phyloP scores from a whole-genome alignment of 2,888 invertebrate genomes.

The Athetis lepigone region DNA sequence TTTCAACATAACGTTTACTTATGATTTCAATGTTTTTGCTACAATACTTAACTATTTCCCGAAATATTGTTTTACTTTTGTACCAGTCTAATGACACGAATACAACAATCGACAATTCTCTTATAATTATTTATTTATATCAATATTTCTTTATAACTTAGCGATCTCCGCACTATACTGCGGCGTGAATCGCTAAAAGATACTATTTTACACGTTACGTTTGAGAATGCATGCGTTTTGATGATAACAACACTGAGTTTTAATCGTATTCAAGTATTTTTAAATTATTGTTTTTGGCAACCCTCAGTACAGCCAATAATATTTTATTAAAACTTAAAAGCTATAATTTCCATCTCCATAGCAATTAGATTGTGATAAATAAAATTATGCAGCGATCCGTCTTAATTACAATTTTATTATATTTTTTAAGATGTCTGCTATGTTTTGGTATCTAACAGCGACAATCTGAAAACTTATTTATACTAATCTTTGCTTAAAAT shows the following conservation, averaged over 20 bases:
- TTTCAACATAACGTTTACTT: slow-evolving; percentile 74
- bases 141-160: slow-evolving; percentile 66
- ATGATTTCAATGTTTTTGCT: slow-evolving; percentile 59
- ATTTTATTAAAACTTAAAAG: slow-evolving; percentile 40
- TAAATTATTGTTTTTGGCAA: slow-evolving; percentile 18
- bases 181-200: slow-evolving; percentile 58
- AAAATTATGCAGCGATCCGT: slow-evolving; percentile 38
- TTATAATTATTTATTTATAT: slow-evolving; percentile 67
- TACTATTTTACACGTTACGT: slow-evolving; percentile 62
- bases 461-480: slow-evolving; percentile 5
- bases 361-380: slow-evolving; percentile 52
- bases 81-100: slow-evolving; percentile 71
- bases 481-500: slow-evolving; percentile 31
- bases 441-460: slow-evolving; percentile 31
- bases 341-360: slow-evolving; percentile 36
- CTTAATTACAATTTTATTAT: slow-evolving; percentile 13
- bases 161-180: slow-evolving; percentile 64
- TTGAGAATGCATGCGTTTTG: slow-evolving; percentile 45
- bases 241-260: slow-evolving; percentile 34
- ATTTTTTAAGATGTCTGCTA: slow-evolving; percentile 4
- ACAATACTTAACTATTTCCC: slow-evolving; percentile 68
- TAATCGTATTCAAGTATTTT: slow-evolving; percentile 47
- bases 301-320: slow-evolving; percentile 14
- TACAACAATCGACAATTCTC: slow-evolving; percentile 67
- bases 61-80: slow-evolving; percentile 69